These are phyloP conservation scores for Eupithecia pulchellata DNA, from an alignment of 2,888 invertebrate genomes.

Conservation along the genomic window DNA sequence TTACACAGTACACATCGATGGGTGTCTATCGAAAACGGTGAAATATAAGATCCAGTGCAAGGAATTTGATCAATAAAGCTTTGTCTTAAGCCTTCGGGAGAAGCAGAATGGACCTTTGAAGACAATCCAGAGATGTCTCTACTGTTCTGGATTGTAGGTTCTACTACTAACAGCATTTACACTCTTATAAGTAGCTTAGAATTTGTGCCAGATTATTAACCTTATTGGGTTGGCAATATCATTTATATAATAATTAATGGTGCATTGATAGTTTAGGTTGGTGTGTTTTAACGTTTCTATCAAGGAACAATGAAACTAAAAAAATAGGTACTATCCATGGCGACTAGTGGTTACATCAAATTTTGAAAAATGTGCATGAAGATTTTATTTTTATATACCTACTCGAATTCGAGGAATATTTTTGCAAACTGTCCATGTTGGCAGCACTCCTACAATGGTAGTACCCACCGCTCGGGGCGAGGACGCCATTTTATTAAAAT, in stretches of 20 bases:
- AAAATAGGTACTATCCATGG: no score
- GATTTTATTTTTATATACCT: neutral
- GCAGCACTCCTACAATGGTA: neutral
- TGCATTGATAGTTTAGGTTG: constrained; percentile 3
- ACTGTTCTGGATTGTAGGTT: neutral
- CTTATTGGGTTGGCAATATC: neutral
- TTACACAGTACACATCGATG: no score
- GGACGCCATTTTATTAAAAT: constrained; percentile 55
- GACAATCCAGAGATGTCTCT: neutral
- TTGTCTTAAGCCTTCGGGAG: neutral
- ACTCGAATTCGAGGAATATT: neutral
- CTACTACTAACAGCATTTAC: no score
- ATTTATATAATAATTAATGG: neutral
- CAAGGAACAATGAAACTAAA: no score
- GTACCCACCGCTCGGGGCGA: constrained; percentile 51
- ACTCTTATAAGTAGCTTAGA: neutral
- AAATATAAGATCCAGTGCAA: neutral
- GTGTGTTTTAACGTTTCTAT: neutral
- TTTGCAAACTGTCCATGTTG: neutral
- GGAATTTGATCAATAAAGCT: constrained; percentile 1
- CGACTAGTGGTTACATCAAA: neutral
- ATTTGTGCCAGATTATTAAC: constrained; percentile 6
- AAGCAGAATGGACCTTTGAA: neutral
- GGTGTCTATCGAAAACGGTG: neutral
- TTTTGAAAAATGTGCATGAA: neutral